Evolutionary conservation across 2,113 vertebrate species (phyloP).

Genomic region (Struthidea cinerea): DNA sequence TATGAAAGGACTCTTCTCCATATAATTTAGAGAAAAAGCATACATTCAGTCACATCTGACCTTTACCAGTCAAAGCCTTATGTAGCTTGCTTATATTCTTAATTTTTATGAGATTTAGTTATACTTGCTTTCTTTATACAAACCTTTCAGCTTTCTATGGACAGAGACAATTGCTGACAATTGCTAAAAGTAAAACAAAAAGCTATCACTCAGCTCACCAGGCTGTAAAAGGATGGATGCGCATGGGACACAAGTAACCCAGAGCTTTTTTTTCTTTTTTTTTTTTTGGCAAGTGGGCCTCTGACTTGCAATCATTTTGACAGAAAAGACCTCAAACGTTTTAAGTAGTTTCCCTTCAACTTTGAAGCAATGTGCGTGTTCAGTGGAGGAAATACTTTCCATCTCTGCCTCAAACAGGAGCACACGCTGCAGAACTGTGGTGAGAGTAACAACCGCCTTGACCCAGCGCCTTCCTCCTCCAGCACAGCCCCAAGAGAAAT

Average conservation of each 20-base stretch:
- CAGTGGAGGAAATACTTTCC: not conserved
- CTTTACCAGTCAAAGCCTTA: not conserved
- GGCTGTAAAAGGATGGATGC: not conserved
- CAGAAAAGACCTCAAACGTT: not conserved
- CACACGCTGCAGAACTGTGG: not conserved
- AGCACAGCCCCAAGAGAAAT: not conserved
- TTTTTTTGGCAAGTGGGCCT: not conserved
- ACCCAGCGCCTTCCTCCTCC: not conserved
- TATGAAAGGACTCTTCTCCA: not conserved
- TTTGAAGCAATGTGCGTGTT: not conserved
- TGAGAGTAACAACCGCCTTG: not conserved
- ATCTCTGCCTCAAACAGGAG: not conserved
- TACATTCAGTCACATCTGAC: fast-evolving
- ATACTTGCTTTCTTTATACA: not conserved
- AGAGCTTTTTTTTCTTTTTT: not conserved
- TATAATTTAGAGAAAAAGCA: not conserved
- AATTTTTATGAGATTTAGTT: not conserved
- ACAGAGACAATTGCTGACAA: not conserved
- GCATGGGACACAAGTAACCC: not conserved
- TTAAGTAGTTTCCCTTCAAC: not conserved
- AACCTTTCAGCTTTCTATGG: not conserved
- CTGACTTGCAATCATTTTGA: not conserved
- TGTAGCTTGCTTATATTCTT: not conserved
- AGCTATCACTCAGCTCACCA: not conserved
- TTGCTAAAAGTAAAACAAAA: not conserved